Evolutionary conservation across 35 echinoderm and acorn worm genomes (phyloP).

Genomic region (Anneissia japonica): DNA sequence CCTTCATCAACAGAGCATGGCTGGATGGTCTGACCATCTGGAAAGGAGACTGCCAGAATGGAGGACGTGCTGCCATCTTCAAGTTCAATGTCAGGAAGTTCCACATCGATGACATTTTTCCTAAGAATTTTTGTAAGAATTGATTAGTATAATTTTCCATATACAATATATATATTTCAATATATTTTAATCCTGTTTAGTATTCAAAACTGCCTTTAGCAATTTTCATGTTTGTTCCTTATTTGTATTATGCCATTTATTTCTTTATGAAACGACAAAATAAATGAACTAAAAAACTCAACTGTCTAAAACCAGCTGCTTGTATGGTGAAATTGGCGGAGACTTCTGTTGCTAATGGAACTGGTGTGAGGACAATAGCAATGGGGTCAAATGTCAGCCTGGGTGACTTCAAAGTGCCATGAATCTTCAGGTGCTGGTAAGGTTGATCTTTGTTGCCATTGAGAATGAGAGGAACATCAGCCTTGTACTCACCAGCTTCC

Average conservation of each 20-base stretch:
- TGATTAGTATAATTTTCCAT: too few relatives aligned
- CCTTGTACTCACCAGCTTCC: slow-evolving; percentile 67
- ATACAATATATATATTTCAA: too few relatives aligned
- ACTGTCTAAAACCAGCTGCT: slow-evolving; percentile 83
- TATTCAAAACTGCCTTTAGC: too few relatives aligned
- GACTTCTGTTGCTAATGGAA: slow-evolving; percentile 55
- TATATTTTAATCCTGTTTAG: too few relatives aligned
- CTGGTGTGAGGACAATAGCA: slow-evolving; percentile 74
- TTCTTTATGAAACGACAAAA: too few relatives aligned
- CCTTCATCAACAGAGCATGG: slow-evolving; percentile 65
- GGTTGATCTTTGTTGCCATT: slow-evolving; percentile 44
- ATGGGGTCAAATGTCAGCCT: slow-evolving; percentile 85
- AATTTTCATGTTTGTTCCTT: too few relatives aligned
- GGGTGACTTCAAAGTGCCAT: slow-evolving; percentile 72
- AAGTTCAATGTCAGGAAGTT: slow-evolving; percentile 87
- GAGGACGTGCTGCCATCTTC: slow-evolving; percentile 81
- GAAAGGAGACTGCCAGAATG: slow-evolving; percentile 78
- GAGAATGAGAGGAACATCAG: slow-evolving; percentile 70
- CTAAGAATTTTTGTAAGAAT: too few relatives aligned
- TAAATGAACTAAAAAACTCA: slow-evolving; percentile 18
- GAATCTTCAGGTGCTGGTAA: slow-evolving; percentile 70
- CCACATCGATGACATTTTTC: slow-evolving; percentile 85
- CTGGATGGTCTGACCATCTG: slow-evolving; percentile 80
- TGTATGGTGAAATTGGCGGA: slow-evolving; percentile 72
- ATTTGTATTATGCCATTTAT: too few relatives aligned